Percentiles rank a stretch among this genome's conserved stretches.
Evolutionary conservation across 2,113 vertebrate genomes (phyloP).

Genomic region (Beaufortia kweichowensis): DNA sequence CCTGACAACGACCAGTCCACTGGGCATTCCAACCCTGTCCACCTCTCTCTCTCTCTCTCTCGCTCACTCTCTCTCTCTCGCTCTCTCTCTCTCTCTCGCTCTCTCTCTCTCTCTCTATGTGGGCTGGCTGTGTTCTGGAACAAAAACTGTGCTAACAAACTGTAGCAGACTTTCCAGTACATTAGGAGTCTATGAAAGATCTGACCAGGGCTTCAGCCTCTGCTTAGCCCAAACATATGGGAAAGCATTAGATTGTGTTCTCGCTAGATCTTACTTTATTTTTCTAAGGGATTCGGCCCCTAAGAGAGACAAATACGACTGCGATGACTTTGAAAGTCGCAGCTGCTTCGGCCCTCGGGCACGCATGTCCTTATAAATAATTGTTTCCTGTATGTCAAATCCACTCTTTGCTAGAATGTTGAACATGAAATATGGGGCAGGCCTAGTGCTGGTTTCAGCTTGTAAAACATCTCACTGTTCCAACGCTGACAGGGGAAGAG

Average conservation of each 20-base stretch:
- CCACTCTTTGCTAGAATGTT: slow-evolving; percentile 59
- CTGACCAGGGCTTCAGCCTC: slow-evolving; percentile 64
- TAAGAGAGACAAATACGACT: slow-evolving; percentile 68
- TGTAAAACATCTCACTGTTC: slow-evolving; percentile 55
- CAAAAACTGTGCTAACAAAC: slow-evolving; percentile 70
- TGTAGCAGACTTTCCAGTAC: slow-evolving; percentile 89
- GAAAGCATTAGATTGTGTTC: slow-evolving; percentile 70
- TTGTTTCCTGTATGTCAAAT: slow-evolving; percentile 68
- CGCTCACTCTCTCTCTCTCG: neutral
- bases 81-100: slow-evolving; percentile 17
- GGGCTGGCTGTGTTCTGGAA: slow-evolving; percentile 70
- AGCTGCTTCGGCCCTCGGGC: slow-evolving; percentile 65
- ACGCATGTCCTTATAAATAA: slow-evolving; percentile 70
- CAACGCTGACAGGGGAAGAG: neutral
- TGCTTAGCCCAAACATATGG: slow-evolving; percentile 73
- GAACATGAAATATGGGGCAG: slow-evolving; percentile 51
- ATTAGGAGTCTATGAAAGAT: slow-evolving; percentile 86
- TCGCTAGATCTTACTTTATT: slow-evolving; percentile 66
- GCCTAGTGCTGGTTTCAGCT: slow-evolving; percentile 38
- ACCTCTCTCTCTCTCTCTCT: slow-evolving; percentile 35
- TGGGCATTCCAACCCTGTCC: slow-evolving; percentile 73
- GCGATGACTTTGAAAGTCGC: slow-evolving; percentile 63
- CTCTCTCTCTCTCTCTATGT: slow-evolving; percentile 21
- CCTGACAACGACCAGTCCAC: slow-evolving; percentile 81
- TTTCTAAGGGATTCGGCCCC: slow-evolving; percentile 67